phyloP scores from a whole-genome alignment of 2,888 invertebrate genomes.

The Oscheius myriophilus region DNA sequence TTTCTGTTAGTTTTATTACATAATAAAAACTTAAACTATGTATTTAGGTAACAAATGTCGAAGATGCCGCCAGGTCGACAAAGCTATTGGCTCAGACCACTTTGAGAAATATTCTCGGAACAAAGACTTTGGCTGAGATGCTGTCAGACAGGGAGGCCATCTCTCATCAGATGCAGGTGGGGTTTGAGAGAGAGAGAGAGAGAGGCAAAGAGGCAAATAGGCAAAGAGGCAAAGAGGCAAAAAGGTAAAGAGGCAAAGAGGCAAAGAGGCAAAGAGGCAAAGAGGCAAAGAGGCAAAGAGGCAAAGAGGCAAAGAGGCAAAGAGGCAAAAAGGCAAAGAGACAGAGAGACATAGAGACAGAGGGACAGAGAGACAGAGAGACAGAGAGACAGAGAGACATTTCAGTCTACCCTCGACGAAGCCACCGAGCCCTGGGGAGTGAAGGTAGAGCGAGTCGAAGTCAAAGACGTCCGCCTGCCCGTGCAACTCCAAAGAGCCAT shows the following conservation, averaged over 20 bases:
- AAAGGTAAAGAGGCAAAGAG: no score
- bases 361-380: neutral
- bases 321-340: neutral
- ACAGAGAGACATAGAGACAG: neutral
- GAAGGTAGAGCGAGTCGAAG: slow-evolving; percentile 72
- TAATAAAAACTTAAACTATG: neutral
- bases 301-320: no score
- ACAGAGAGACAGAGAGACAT: neutral
- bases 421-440: slow-evolving; percentile 74
- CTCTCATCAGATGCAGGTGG: slow-evolving; percentile 75
- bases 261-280: neutral
- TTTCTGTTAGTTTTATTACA: slow-evolving; percentile 75
- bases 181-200: neutral
- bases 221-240: no score
- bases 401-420: slow-evolving; percentile 72
- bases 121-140: slow-evolving; percentile 93
- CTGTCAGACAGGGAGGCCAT: slow-evolving; percentile 94
- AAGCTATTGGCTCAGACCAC: slow-evolving; percentile 74
- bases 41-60: slow-evolving; percentile 74
- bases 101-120: slow-evolving; percentile 72
- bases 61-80: slow-evolving; percentile 71
- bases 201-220: neutral
- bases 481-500: slow-evolving; percentile 91
- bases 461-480: slow-evolving; percentile 84
- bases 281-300: no score